Conservation (phyloP, 2,797 vertebrate species). For the Sebastes aleutianus region DNA sequence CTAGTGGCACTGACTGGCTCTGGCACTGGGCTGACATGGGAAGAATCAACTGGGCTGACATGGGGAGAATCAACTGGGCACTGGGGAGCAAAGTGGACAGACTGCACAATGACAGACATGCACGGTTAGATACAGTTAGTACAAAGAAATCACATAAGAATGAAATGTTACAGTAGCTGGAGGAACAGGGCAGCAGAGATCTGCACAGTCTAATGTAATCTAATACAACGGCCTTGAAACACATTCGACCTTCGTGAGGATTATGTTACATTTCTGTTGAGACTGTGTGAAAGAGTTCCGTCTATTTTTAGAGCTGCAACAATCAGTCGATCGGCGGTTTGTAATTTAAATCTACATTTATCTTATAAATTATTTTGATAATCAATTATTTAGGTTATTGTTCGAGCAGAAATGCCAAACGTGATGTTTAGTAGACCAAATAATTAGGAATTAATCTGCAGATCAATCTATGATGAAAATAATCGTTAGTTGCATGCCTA, state of each 20-base stretch:
- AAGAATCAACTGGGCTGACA: too few species aligned
- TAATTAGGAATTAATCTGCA: not conserved
- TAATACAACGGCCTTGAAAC: not conserved
- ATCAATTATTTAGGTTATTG: not conserved
- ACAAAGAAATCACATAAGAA: not conserved
- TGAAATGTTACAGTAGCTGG: not conserved
- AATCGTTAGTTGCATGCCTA: not conserved
- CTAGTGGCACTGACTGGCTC: constrained; percentile 24
- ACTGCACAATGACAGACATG: constrained; percentile 1
- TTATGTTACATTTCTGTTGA: not conserved
- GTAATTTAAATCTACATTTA: not conserved
- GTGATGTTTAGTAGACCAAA: not conserved
- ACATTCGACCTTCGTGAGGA: not conserved
- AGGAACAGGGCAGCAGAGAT: not conserved
- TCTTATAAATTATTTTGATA: too few species aligned
- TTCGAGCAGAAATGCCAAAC: not conserved
- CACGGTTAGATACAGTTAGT: constrained; percentile 1
- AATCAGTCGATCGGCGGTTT: not conserved
- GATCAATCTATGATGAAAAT: not conserved
- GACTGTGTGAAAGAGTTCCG: not conserved
- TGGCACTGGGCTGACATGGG: constrained; percentile 64
- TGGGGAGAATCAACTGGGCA: not conserved
- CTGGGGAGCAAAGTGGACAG: not conserved
- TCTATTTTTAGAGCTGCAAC: not conserved
- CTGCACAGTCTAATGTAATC: not conserved